Base-by-base conservation (phyloP, 2,113 vertebrate species). In the Cephalopholis sonnerati region DNA sequence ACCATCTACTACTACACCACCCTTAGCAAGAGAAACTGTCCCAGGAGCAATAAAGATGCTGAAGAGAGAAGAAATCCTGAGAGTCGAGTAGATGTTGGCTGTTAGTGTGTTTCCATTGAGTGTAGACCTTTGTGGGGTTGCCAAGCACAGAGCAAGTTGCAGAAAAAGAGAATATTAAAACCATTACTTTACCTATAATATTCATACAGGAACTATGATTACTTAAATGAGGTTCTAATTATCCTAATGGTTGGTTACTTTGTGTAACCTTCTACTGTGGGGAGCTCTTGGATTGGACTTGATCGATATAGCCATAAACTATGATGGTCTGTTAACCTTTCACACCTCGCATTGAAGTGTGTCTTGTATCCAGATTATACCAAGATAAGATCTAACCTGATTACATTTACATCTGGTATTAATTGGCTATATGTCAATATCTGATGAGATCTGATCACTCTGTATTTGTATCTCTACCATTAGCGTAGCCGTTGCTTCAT, bases 281-380 rank as follows among this genome's bases (percentile, higher is more conserved):
- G 76, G 79, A 83, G 67, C 72, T 46, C 55, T 74, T 55, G 62
- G 51, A 41, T 64, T 51, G 63, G 24, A 50, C 44, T 44, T 85
- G 66, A 85, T 85, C 79, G 79, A 72, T 82, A 62, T 16, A 69
- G 67, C 59, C 55, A 65, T 69, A 48, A 66, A 51, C 73, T 39
- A 55, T 65, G 15, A 85, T 83, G 66, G 67, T 44, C 8, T 44
- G 41, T 44, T 44, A 9, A 12, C 2, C 41, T 9, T 44, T 36
- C 10, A 44, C 10, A 44, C 41, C 41, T 44, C 10, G 41, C 41
- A 44, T 44, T 44, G 11, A 44, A 44, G 11, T 11, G 11, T 12
- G 8, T 44, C 41, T 44, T 12, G 10, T 44, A 44, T 44, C 2
- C 11, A 41, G 1, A 9, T 11, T 41, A 12, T 9, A 41, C 10